Base-by-base conservation (phyloP, 2,113 vertebrate genomes). In the Mastomys coucha region DNA sequence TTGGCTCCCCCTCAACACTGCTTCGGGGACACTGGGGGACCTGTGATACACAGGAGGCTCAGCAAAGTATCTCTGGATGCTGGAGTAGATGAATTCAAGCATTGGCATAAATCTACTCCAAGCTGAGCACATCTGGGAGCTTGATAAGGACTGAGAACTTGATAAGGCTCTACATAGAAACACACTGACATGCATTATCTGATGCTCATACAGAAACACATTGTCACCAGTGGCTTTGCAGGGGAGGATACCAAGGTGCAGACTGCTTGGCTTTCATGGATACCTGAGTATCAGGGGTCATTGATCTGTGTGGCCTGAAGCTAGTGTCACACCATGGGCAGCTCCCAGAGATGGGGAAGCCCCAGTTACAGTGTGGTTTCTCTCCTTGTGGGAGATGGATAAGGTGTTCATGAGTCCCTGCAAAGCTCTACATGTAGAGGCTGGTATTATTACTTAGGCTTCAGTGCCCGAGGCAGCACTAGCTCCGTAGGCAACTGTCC, bases 321-420 rank as follows among this genome's bases (percentile, higher is more conserved):
- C n/a, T 5, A 10, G 22, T 0, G 2, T 7, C 28, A 53, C 8
- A 31, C 1, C 11, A 31, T 16, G 16, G 17, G 31, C 4, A 26
- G 36, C 63, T 56, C 13, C 2, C 16, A 0, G n/a, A 51, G 70
- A 42, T 36, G 1, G 31, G 11, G 45, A 63, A 16, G 49, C 2
- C 33, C 13, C 3, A 12, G 31, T 56, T 36, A n/a, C 39, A 51
- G 33, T 49, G 19, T 49, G 36, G 8, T 36, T 22, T 4, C 9
- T 67, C 51, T 88, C 60, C 19, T 2, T 73, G 24, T 49, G 49
- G 67, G 75, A 88, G 56, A 49, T 5, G 0, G 26, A 42, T 16
- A 51, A 0, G 0, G 5, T 9, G 8, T 10, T 12, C 5, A 0
- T 4, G 2, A 2, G 51, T 11, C 49, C 56, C 31, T n/a, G 0